These are phyloP conservation scores for Aelia acuminata DNA, from an alignment of 2,888 invertebrate species.

Conservation along the genomic window DNA sequence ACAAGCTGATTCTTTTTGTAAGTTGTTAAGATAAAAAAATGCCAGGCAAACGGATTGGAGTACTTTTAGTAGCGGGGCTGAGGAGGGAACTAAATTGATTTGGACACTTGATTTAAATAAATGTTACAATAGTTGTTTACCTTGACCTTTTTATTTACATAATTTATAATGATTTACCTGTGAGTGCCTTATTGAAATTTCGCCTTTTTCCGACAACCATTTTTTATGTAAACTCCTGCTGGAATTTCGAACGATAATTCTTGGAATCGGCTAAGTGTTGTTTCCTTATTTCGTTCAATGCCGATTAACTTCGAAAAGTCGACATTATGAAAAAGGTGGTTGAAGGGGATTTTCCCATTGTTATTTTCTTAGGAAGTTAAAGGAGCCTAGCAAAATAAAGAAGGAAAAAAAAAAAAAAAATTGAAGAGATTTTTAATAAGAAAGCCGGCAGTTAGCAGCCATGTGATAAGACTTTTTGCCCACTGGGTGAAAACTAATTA, in stretches of 20 bases:
- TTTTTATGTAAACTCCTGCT: neutral
- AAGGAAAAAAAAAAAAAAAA: neutral
- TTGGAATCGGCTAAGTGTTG: neutral
- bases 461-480: conserved; percentile 20
- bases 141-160: too few species aligned
- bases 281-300: neutral
- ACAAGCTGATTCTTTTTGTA: too few species aligned
- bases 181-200: neutral
- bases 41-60: too few species aligned
- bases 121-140: too few species aligned
- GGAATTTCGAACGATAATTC: neutral
- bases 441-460: neutral
- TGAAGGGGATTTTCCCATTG: neutral
- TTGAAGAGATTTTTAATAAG: neutral
- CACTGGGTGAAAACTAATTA: conserved; percentile 16
- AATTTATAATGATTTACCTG: too few species aligned
- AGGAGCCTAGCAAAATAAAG: neutral
- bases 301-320: neutral
- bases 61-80: too few species aligned
- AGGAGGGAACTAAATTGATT: too few species aligned
- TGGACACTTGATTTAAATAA: too few species aligned
- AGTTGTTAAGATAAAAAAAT: too few species aligned
- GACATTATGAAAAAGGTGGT: neutral
- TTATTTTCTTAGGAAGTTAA: conserved; percentile 20
- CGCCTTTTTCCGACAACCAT: neutral